Conservation (phyloP, 30 jellyfish, hydroid and myxozoan species). For the Pelagia noctiluca region DNA sequence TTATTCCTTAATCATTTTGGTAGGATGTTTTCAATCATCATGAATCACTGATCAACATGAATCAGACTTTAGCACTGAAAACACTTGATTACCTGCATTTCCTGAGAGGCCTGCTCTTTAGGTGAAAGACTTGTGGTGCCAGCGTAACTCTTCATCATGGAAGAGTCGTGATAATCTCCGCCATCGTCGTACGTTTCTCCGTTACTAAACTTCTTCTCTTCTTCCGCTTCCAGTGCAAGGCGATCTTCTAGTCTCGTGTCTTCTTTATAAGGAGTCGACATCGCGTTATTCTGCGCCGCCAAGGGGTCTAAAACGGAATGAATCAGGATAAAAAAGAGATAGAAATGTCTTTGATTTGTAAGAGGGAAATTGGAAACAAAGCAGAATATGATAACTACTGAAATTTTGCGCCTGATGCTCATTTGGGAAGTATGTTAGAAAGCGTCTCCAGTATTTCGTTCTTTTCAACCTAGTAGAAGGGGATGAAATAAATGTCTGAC, state of each 20-base stretch:
- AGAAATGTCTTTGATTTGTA: too few relatives aligned
- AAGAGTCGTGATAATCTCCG: constrained; percentile 66
- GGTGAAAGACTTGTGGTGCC: constrained; percentile 96
- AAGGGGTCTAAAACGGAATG: constrained; percentile 66
- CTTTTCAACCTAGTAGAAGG: too few relatives aligned
- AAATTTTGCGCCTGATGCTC: too few relatives aligned
- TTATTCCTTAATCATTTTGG: too few relatives aligned
- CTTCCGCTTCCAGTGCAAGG: constrained; percentile 99
- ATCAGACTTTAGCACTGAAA: too few relatives aligned
- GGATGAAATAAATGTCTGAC: too few relatives aligned
- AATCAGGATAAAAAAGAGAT: neutral
- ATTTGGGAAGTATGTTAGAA: too few relatives aligned
- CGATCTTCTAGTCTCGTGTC: constrained; percentile 96
- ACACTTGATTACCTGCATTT: constrained; percentile 99
- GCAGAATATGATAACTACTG: too few relatives aligned
- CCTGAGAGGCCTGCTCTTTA: constrained; percentile 99
- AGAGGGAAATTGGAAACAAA: too few relatives aligned
- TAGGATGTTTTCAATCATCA: too few relatives aligned
- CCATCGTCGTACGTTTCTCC: constrained; percentile 96
- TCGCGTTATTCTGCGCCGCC: constrained; percentile 37
- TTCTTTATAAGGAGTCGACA: constrained; percentile 81
- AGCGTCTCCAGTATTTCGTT: too few relatives aligned
- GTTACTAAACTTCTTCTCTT: constrained; percentile 91
- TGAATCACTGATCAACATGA: too few relatives aligned
- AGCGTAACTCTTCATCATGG: constrained; percentile 59